These are phyloP conservation scores for Nothocercus nigrocapillus DNA, from an alignment of 2,113 vertebrate species.

Conservation along the genomic window DNA sequence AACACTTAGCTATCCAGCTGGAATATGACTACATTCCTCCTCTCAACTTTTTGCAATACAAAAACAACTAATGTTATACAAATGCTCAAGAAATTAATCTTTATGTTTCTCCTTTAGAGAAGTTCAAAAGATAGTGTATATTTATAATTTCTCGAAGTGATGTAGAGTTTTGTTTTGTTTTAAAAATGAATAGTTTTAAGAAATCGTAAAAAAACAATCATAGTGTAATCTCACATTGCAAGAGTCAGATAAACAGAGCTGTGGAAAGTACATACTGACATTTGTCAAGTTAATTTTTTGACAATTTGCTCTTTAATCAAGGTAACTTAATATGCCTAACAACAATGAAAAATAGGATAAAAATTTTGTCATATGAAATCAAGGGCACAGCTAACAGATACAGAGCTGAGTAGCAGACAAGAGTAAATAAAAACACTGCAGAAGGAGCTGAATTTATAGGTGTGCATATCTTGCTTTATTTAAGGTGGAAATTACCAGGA, in stretches of 20 bases:
- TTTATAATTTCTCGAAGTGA: not conserved
- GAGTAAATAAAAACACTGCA: not conserved
- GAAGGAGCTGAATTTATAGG: not conserved
- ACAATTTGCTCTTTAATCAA: not conserved
- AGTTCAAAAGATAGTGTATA: not conserved
- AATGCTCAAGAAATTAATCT: not conserved
- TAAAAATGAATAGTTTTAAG: not conserved
- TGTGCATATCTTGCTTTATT: not conserved
- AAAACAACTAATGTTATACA: not conserved
- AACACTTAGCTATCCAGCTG: not conserved
- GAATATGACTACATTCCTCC: not conserved
- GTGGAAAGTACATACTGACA: accelerated
- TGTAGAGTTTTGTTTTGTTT: not conserved
- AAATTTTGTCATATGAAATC: not conserved
- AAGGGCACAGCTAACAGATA: not conserved
- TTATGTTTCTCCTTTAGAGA: not conserved
- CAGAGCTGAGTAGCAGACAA: not conserved
- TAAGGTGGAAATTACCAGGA: not conserved
- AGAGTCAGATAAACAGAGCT: not conserved
- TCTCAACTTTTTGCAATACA: not conserved
- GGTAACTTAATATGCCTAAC: not conserved
- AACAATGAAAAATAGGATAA: not conserved
- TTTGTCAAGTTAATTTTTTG: not conserved
- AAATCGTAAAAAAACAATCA: not conserved
- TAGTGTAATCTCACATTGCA: not conserved